Base-by-base conservation (phyloP, 2,888 invertebrate species). In the Xylophagus ater region DNA sequence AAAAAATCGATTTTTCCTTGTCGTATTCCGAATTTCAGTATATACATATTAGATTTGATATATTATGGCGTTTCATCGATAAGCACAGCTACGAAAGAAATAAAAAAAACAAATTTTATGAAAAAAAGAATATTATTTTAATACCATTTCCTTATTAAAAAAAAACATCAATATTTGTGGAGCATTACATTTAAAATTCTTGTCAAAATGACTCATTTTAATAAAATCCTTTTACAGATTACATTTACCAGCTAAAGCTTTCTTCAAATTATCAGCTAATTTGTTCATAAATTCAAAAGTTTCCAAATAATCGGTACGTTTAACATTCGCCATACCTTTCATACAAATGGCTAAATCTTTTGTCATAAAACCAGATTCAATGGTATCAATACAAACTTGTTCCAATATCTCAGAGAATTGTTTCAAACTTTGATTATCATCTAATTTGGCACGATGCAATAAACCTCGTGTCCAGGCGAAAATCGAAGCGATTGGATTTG, bases 291-390 rank as follows among this genome's bases (percentile, higher is more conserved):
- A 98, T 56, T 89, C 93, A 60, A 97, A 96, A 0, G 97, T 98
- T 69, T 93, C 93, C 62, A 88, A 71, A 62, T 97, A 98, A 67
- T 97, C 97, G 14, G 72, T 65, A 47, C 88, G 68, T 32, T 58
- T 42, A 4, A 65, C 65, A 51, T 76, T 81, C 65, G 71, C 78
- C 77, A 88, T 83, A 47, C 94, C 94, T 68, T 96, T 96, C 55
- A 97, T 82, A 61, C 97, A 97, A 60, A 96, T 90, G 30, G 97
- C 97, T 58, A 98, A 74, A 73, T 98, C 98, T 65, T 98, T 98
- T 38, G 98, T 98, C 93, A 98, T 94, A 49, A 74, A 70, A 20
- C 97, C 97, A 40, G 81, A 69, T 65, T 98, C 94, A 49, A 98
- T 94, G 0, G 97, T 97, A 50, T 87, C 84, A 44, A 97, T 67